A percentile compares a stretch with the other conserved stretches of the same genome.
These are phyloP conservation scores for Hephaestus fuliginosus DNA, from an alignment of 2,797 vertebrate genomes.

Conservation along the genomic window DNA sequence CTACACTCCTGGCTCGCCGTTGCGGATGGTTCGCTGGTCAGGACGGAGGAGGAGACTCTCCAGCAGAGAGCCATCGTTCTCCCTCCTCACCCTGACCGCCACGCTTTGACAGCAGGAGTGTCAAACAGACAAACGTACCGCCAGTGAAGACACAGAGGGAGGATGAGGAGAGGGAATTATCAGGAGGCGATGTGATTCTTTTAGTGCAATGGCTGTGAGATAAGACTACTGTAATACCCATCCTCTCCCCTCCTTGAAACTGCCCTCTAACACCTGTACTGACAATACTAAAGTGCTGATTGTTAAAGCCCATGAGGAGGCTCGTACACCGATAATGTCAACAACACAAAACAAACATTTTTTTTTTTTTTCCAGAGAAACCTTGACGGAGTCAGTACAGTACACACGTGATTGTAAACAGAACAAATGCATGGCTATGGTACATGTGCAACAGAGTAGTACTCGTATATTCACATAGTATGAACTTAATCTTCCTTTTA, in stretches of 20 bases:
- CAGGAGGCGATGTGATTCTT: constrained; percentile 60
- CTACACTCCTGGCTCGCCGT: constrained; percentile 26
- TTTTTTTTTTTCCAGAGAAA: constrained; percentile 63
- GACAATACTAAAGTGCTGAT: constrained; percentile 87
- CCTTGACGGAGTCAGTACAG: constrained; percentile 67
- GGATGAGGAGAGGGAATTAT: constrained; percentile 52
- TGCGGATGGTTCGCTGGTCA: constrained; percentile 5
- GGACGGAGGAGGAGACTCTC: constrained; percentile 19
- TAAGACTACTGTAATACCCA: constrained; percentile 56
- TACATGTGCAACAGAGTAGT: constrained; percentile 80
- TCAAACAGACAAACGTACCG: constrained; percentile 44
- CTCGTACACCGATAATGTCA: constrained; percentile 66
- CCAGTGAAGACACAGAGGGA: constrained; percentile 57
- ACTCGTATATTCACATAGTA: constrained; percentile 66
- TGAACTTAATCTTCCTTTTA: constrained; percentile 74
- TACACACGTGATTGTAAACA: constrained; percentile 75
- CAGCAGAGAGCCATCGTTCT: background rate
- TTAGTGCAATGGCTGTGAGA: constrained; percentile 76
- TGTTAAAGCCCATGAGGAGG: constrained; percentile 71
- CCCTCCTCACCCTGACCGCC: background rate
- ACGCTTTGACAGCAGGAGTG: constrained; percentile 11
- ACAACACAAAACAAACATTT: constrained; percentile 73
- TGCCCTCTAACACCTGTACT: constrained; percentile 51
- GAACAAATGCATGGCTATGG: constrained; percentile 78
- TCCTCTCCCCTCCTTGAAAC: constrained; percentile 56